Conservation (phyloP, 1,140 invertebrate genomes). For the Ceratina australensis region DNA sequence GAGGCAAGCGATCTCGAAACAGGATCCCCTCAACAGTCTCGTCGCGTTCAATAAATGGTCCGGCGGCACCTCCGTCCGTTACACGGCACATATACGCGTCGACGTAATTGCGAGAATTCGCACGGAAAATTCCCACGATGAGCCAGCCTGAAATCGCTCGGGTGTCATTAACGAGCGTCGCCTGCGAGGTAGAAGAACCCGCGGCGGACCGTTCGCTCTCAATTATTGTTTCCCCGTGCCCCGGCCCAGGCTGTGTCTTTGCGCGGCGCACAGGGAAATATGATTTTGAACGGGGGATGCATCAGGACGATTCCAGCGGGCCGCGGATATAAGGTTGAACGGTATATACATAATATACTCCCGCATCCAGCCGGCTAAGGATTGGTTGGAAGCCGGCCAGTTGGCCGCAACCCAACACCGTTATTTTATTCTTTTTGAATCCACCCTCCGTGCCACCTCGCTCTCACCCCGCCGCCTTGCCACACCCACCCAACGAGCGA, state of each 20-base stretch:
- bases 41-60: too few species aligned
- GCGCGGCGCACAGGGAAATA: conserved; percentile 55
- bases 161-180: conserved; percentile 27
- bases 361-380: conserved; percentile 71
- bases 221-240: conserved; percentile 22
- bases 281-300: conserved; percentile 71
- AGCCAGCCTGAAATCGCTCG: background rate
- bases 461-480: conserved; percentile 42
- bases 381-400: conserved; percentile 78
- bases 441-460: conserved; percentile 62
- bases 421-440: conserved; percentile 80
- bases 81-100: background rate
- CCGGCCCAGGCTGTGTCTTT: too few species aligned
- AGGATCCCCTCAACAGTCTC: background rate
- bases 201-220: conserved; percentile 11
- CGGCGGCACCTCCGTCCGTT: background rate
- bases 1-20: background rate
- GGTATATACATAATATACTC: conserved; percentile 72
- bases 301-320: conserved; percentile 65
- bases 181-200: too few species aligned
- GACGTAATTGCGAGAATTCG: conserved; percentile 22
- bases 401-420: conserved; percentile 77
- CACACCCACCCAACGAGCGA: conserved; percentile 44
- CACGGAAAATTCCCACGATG: conserved; percentile 2
- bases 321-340: conserved; percentile 65